phyloP scores from a whole-genome alignment of 1,140 invertebrate species.

The Gryllus bimaculatus region DNA sequence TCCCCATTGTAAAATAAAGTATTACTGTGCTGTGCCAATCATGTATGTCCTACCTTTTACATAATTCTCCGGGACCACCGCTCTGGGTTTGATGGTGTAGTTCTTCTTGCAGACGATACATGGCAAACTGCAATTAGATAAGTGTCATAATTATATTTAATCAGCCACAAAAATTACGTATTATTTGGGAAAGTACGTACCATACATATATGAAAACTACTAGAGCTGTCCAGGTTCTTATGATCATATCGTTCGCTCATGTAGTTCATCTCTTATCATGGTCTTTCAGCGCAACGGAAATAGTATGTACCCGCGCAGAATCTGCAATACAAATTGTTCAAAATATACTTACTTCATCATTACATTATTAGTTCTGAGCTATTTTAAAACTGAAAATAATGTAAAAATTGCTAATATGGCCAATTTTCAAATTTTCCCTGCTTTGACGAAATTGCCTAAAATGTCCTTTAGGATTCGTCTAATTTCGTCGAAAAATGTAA shows the following conservation, averaged over 20 bases:
- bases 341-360: no score
- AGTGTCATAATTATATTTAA: background rate
- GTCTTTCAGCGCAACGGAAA: background rate
- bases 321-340: no score
- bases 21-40: background rate
- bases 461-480: no score
- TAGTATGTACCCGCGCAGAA: no score
- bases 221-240: background rate
- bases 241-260: constrained; percentile 4
- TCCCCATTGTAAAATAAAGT: background rate
- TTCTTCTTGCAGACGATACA: constrained; percentile 44
- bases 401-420: no score
- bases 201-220: background rate
- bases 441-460: no score
- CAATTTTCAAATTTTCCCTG: no score
- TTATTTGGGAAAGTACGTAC: background rate
- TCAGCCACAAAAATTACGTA: background rate
- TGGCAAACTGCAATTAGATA: constrained; percentile 36
- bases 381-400: no score
- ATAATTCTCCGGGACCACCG: constrained; percentile 57
- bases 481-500: no score
- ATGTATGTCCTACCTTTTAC: constrained; percentile 50
- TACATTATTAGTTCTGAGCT: no score
- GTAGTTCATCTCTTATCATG: background rate
- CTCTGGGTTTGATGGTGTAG: constrained; percentile 49